phyloP scores from a whole-genome alignment of 1,140 invertebrate genomes.

The Brachionus plicatilis region DNA sequence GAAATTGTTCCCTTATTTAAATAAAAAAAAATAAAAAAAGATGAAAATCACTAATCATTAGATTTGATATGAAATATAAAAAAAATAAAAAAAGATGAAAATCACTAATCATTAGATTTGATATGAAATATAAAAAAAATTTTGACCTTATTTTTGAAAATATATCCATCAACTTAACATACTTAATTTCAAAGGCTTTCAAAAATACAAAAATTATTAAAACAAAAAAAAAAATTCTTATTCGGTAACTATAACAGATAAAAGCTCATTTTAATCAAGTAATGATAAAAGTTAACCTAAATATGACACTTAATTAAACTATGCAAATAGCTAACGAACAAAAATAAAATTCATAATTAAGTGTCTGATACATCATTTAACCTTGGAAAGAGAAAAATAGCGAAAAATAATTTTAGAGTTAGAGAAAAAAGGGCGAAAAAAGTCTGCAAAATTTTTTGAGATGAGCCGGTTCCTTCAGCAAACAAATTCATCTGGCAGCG shows the following conservation, averaged over 20 bases:
- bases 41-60: too few relatives aligned
- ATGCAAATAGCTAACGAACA: neutral
- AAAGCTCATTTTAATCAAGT: too few relatives aligned
- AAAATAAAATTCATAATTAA: neutral
- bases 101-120: too few relatives aligned
- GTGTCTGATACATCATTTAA: neutral
- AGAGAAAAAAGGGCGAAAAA: neutral
- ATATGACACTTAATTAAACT: neutral
- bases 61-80: too few relatives aligned
- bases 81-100: too few relatives aligned
- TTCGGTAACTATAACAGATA: too few relatives aligned
- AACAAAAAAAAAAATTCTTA: neutral
- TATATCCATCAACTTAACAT: too few relatives aligned
- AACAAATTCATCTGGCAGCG: neutral
- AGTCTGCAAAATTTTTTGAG: neutral
- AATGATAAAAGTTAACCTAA: neutral
- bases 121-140: too few relatives aligned
- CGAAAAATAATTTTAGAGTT: neutral
- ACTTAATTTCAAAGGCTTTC: neutral
- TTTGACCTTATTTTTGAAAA: too few relatives aligned
- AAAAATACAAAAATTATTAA: neutral
- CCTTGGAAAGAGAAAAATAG: neutral
- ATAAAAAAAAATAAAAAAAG: too few relatives aligned
- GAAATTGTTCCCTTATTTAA: too few relatives aligned
- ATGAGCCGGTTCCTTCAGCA: conserved; percentile 2